These are phyloP conservation scores for Discoglossus pictus DNA, from an alignment of 2,797 vertebrate genomes.

Conservation along the genomic window DNA sequence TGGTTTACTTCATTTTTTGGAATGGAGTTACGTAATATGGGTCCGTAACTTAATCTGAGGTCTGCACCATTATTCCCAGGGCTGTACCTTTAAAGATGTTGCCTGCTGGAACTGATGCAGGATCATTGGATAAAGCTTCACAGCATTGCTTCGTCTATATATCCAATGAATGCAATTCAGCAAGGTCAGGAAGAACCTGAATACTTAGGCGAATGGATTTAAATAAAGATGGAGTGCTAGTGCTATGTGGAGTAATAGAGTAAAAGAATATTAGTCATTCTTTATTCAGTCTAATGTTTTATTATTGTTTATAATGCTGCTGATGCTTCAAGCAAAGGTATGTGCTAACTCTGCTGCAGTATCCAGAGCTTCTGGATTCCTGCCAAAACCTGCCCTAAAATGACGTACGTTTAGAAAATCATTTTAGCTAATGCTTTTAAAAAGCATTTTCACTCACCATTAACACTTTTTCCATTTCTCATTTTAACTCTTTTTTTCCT, in stretches of 20 bases:
- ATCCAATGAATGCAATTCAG: constrained; percentile 10
- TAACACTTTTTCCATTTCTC: constrained; percentile 26
- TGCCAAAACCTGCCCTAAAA: constrained; percentile 19
- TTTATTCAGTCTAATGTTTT: constrained; percentile 4
- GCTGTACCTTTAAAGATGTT: constrained; percentile 18
- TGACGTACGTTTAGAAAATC: constrained; percentile 17
- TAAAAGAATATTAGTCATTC: neutral
- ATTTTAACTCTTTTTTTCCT: neutral
- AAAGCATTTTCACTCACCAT: constrained; percentile 7
- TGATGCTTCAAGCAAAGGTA: neutral
- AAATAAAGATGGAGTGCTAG: neutral
- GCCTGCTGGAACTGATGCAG: neutral
- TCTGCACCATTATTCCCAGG: too few relatives aligned
- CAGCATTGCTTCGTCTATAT: constrained; percentile 17
- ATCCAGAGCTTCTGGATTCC: neutral
- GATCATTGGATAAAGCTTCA: constrained; percentile 2
- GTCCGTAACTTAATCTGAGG: too few relatives aligned
- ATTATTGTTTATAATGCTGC: neutral
- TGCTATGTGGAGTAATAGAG: neutral
- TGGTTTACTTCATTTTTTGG: too few relatives aligned
- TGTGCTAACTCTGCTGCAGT: constrained; percentile 15
- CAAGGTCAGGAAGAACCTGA: constrained; percentile 8
- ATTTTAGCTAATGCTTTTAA: constrained; percentile 30
- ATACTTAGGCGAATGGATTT: neutral
- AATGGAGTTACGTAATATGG: too few relatives aligned